These are phyloP conservation scores for Xenops minutus DNA, from an alignment of 2,797 vertebrate species.

Conservation along the genomic window DNA sequence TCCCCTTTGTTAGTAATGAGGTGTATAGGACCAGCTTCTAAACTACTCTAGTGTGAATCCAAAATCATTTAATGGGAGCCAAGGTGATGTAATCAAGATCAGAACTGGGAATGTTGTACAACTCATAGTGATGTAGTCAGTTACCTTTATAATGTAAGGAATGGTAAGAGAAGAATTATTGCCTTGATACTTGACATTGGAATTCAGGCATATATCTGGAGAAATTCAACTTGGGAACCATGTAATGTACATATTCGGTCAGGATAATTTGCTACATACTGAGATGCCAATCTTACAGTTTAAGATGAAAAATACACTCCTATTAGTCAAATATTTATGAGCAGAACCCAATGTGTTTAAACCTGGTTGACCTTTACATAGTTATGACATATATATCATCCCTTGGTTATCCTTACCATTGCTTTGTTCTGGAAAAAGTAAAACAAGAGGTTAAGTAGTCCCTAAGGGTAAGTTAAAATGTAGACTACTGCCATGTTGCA, in stretches of 20 bases:
- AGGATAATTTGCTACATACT: conserved; percentile 36
- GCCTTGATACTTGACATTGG: background rate
- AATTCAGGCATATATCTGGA: background rate
- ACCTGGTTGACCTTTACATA: conserved; percentile 69
- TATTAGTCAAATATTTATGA: conserved; percentile 73
- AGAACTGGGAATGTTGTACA: fast-evolving
- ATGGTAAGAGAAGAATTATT: conserved; percentile 19
- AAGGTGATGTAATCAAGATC: background rate
- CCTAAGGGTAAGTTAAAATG: conserved; percentile 72
- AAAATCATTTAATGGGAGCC: background rate
- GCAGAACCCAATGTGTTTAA: conserved; percentile 64
- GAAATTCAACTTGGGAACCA: background rate
- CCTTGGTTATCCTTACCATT: conserved; percentile 61
- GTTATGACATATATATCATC: conserved; percentile 67
- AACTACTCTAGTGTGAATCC: background rate
- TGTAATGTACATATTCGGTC: conserved; percentile 30
- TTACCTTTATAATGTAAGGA: background rate
- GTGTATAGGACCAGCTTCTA: background rate
- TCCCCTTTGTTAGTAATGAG: background rate
- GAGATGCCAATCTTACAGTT: conserved; percentile 30
- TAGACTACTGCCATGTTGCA: conserved; percentile 56
- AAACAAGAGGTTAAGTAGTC: conserved; percentile 71
- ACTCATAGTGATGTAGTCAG: background rate
- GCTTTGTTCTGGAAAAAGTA: conserved; percentile 71
- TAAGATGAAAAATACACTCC: conserved; percentile 21